These are phyloP conservation scores for Malurus elegans DNA, from an alignment of 2,113 vertebrate species.

Conservation along the genomic window DNA sequence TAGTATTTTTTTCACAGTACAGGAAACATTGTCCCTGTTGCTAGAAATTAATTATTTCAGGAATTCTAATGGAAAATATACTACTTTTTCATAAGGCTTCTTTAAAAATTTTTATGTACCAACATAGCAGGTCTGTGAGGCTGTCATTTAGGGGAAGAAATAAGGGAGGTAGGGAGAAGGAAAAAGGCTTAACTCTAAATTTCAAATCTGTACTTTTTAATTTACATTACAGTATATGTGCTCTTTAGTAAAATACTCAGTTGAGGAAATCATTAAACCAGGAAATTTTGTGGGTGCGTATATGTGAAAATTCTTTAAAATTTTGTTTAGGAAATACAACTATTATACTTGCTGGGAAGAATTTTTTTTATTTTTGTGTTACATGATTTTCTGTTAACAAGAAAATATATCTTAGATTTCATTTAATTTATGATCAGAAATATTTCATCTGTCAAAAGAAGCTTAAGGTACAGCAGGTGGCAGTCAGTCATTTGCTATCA, in stretches of 20 bases:
- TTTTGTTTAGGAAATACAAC: background rate
- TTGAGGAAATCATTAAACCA: background rate
- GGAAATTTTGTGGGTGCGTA: background rate
- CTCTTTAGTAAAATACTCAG: background rate
- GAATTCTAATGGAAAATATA: background rate
- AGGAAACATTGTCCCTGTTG: background rate
- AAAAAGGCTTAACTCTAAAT: background rate
- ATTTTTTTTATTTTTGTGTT: background rate
- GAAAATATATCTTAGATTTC: background rate
- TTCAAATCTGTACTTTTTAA: background rate
- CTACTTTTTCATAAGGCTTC: background rate
- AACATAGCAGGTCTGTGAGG: background rate
- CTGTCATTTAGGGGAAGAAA: background rate
- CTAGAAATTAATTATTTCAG: slow-evolving; percentile 6
- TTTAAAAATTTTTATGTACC: background rate
- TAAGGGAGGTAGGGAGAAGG: background rate
- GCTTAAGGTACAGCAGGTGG: slow-evolving; percentile 13
- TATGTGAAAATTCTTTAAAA: background rate
- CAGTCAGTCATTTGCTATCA: slow-evolving; percentile 20
- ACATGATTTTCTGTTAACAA: background rate
- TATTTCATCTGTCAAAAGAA: background rate
- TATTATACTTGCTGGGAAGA: background rate
- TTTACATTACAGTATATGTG: background rate
- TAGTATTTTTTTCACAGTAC: background rate
- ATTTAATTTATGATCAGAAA: background rate